phyloP scores from a whole-genome alignment of 2,113 vertebrate genomes.

The Prietella phreatophila region DNA sequence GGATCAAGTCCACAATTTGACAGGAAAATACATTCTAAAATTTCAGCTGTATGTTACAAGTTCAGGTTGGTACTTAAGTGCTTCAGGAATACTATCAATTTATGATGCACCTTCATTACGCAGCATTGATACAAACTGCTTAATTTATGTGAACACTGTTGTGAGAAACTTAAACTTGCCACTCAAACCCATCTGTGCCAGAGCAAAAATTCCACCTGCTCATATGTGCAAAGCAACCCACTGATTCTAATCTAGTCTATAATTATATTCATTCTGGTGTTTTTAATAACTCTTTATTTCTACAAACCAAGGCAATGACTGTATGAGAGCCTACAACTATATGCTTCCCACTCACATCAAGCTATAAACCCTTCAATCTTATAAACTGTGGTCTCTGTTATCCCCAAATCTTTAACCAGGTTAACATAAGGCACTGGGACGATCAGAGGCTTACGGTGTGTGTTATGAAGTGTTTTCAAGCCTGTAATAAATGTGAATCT shows the following conservation, averaged over 20 bases:
- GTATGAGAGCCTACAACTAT: background rate
- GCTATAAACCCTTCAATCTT: slow-evolving; percentile 35
- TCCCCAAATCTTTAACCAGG: slow-evolving; percentile 38
- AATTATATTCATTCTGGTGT: slow-evolving; percentile 18
- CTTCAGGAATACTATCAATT: background rate
- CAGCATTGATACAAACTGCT: background rate
- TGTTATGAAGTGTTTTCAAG: slow-evolving; percentile 47
- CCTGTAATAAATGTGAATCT: slow-evolving; percentile 44
- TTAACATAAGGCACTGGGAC: slow-evolving; percentile 44
- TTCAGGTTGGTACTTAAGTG: background rate
- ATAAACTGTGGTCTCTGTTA: slow-evolving; percentile 27
- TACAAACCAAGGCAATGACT: background rate
- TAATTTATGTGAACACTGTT: background rate
- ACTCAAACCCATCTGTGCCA: slow-evolving; percentile 1
- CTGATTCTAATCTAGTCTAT: slow-evolving; percentile 15
- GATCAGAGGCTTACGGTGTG: slow-evolving; percentile 36
- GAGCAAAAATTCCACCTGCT: slow-evolving; percentile 15
- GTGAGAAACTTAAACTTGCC: background rate
- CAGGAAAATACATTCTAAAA: background rate
- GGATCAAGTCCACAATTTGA: background rate
- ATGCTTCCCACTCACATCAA: slow-evolving; percentile 35
- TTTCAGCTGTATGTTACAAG: background rate
- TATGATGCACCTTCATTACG: background rate
- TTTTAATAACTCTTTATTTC: slow-evolving; percentile 22
- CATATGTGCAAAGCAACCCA: slow-evolving; percentile 13